Base-by-base conservation (phyloP, 2,797 vertebrate genomes). In the Coregonus sp. region DNA sequence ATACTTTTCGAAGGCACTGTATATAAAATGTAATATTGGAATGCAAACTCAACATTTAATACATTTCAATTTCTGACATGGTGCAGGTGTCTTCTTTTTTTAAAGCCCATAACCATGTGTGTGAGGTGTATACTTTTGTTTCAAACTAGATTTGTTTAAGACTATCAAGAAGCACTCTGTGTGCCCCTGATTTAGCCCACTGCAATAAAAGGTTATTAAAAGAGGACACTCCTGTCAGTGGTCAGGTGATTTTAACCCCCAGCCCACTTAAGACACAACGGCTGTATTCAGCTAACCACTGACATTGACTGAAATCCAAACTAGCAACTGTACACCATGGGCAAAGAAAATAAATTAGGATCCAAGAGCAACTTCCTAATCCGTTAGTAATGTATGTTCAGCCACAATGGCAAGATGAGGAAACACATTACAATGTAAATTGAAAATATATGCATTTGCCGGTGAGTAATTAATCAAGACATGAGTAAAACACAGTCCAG, bases 381-480 rank as follows among this genome's bases (percentile, higher is more conserved):
- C 56, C 11, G 35, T 63, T 40, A 31, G 12, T n/a, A 78, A 82
- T 83, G 78, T 66, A 80, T 87, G 72, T 80, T 74, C 56, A 78
- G 75, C 78, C 70, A 67, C 75, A 83, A 76, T 18, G 73, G 78
- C 83, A 86, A 86, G 72, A 84, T 65, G 80, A 84, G 84, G 85
- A 89, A 86, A 92, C 77, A 85, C 86, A 92, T 93, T 85, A 87
- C 74, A 78, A 76, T 78, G 80, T 84, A 83, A 90, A 89, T 85
- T 88, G 85, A 87, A 88, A 89, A 51, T 40, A 51, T 61, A 86
- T 80, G 80, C 86, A 87, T 92, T 89, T 87, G 81, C 82, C 84
- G 72, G 75, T 52, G 70, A 80, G 89, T 86, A 83, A 94, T 93
- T 89, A 89, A 93, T 93, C 88, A 91, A 87, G 85, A 79, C 83